Percentiles rank a stretch among this genome's conserved stretches.
These are phyloP conservation scores for Sebastes umbrosus DNA, from an alignment of 2,797 vertebrate genomes.

Conservation along the genomic window DNA sequence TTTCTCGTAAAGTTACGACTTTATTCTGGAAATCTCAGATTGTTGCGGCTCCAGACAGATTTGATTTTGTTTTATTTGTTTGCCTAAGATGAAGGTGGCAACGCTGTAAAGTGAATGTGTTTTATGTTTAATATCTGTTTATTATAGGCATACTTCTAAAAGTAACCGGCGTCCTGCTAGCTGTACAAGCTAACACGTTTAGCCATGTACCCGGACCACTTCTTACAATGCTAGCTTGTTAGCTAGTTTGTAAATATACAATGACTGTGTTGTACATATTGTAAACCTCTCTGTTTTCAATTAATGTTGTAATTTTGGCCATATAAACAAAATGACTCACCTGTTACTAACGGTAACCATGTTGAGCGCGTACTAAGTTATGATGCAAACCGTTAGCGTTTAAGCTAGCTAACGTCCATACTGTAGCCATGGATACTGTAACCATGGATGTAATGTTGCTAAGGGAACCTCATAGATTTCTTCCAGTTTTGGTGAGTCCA, in stretches of 20 bases:
- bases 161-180: neutral
- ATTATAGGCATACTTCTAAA: neutral
- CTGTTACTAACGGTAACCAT: neutral
- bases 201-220: neutral
- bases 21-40: too few relatives aligned
- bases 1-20: too few relatives aligned
- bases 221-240: neutral
- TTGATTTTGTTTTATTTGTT: too few relatives aligned
- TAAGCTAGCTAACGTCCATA: too few relatives aligned
- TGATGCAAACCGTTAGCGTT: too few relatives aligned
- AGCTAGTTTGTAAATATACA: neutral
- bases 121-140: neutral
- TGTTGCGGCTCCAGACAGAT: too few relatives aligned
- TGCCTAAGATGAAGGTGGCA: fast-evolving
- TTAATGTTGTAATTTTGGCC: neutral
- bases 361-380: too few relatives aligned
- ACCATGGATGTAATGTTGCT: too few relatives aligned
- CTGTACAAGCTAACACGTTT: neutral
- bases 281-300: neutral
- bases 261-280: neutral
- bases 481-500: too few relatives aligned
- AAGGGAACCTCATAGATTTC: too few relatives aligned
- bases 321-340: neutral
- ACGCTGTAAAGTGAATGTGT: neutral
- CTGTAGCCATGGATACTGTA: too few relatives aligned